These are phyloP conservation scores for Gallinago media DNA, from an alignment of 2,113 vertebrate genomes.

Conservation along the genomic window DNA sequence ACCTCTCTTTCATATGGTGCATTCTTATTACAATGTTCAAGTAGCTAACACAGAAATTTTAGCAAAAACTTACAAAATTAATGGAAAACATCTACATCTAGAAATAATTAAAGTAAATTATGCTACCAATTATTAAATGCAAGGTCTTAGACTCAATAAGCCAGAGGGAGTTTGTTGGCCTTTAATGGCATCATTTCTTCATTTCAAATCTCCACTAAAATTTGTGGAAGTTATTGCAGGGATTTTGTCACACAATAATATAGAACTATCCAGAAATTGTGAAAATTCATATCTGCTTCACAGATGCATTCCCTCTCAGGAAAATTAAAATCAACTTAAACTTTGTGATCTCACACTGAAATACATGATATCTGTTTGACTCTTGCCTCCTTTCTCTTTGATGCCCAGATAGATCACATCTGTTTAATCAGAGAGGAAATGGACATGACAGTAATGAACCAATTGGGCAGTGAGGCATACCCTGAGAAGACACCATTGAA, in stretches of 20 bases:
- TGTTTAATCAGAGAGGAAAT: neutral
- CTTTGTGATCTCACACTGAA: neutral
- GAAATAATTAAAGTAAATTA: neutral
- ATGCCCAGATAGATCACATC: neutral
- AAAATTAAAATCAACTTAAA: neutral
- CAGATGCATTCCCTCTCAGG: neutral
- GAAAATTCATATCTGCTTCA: neutral
- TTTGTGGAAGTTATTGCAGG: neutral
- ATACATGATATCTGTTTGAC: neutral
- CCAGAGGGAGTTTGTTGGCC: neutral
- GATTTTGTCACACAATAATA: neutral
- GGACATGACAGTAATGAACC: neutral
- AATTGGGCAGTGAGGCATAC: neutral
- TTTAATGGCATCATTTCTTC: neutral
- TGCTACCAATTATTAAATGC: neutral
- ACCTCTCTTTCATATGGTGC: neutral
- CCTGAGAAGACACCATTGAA: neutral
- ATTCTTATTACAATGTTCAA: neutral
- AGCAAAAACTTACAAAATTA: neutral
- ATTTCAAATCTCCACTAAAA: neutral
- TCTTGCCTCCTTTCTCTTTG: neutral
- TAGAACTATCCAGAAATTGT: neutral
- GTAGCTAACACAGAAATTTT: neutral
- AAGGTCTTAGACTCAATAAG: neutral
- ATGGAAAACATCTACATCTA: neutral